These are phyloP conservation scores for Argopecten irradians DNA, from an alignment of 1,140 invertebrate species.

Conservation along the genomic window DNA sequence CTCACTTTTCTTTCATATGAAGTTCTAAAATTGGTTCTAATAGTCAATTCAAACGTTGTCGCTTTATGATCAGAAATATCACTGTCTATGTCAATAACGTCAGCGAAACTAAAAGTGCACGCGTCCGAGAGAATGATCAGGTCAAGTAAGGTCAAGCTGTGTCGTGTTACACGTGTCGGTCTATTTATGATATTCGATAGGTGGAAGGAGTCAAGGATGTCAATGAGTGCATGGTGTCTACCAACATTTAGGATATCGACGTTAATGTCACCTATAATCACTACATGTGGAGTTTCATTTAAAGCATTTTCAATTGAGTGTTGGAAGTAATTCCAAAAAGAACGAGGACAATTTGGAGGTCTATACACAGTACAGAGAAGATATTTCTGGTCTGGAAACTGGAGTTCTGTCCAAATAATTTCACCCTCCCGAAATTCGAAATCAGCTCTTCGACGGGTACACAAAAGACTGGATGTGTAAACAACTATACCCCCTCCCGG, in stretches of 20 bases:
- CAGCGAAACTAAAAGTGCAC: not conserved
- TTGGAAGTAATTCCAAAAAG: not conserved
- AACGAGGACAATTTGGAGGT: too few relatives aligned
- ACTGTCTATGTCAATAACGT: not conserved
- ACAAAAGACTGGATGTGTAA: constrained; percentile 22
- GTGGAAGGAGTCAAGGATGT: too few relatives aligned
- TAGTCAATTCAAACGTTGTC: not conserved
- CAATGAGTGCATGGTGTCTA: too few relatives aligned
- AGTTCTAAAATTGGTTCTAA: not conserved
- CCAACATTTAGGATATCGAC: too few relatives aligned
- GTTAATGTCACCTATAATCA: too few relatives aligned
- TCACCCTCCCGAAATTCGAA: not conserved
- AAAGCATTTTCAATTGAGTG: not conserved
- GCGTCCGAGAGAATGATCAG: not conserved
- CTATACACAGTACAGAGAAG: too few relatives aligned
- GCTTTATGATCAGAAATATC: not conserved
- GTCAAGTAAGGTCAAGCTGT: not conserved
- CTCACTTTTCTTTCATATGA: not conserved
- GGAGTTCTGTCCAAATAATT: too few relatives aligned
- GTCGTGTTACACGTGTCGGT: not conserved
- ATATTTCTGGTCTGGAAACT: too few relatives aligned
- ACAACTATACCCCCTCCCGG: not conserved
- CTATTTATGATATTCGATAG: too few relatives aligned
- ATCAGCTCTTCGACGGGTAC: not conserved
- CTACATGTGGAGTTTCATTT: too few relatives aligned